These are phyloP conservation scores for Melanotaenia boesemani DNA, from an alignment of 2,797 vertebrate genomes.

Conservation along the genomic window DNA sequence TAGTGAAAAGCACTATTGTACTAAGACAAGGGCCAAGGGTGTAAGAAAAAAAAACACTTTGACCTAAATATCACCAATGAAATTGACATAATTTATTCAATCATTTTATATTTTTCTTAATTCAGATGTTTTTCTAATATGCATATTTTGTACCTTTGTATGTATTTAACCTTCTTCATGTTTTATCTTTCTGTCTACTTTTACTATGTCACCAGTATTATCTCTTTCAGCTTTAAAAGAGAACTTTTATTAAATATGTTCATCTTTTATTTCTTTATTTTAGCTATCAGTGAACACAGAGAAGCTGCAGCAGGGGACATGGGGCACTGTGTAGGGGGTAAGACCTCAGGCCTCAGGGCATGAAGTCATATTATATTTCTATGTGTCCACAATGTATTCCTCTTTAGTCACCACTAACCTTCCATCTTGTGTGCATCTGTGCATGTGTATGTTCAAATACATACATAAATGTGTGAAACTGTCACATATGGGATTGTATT, in stretches of 20 bases:
- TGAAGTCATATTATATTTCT: slow-evolving; percentile 49
- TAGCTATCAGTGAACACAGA: slow-evolving; percentile 43
- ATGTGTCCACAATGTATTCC: slow-evolving; percentile 47
- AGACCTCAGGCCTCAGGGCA: slow-evolving; percentile 63
- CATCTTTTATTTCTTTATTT: slow-evolving; percentile 28
- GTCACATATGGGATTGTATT: slow-evolving; percentile 51
- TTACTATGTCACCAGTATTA: slow-evolving; percentile 2
- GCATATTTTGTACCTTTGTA: neutral
- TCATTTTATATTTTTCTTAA: neutral
- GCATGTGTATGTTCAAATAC: slow-evolving; percentile 49
- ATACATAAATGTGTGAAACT: slow-evolving; percentile 68
- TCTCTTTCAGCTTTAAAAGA: slow-evolving; percentile 10
- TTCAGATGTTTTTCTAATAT: neutral
- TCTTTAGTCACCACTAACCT: slow-evolving; percentile 50
- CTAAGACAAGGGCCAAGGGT: too few relatives aligned
- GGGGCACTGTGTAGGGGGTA: slow-evolving; percentile 35
- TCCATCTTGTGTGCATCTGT: slow-evolving; percentile 48
- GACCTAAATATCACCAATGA: too few relatives aligned
- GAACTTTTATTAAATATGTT: slow-evolving; percentile 15
- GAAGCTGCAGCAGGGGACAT: slow-evolving; percentile 21
- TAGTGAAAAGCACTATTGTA: too few relatives aligned
- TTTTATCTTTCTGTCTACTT: neutral
- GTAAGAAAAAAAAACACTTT: too few relatives aligned
- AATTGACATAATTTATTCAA: too few relatives aligned
- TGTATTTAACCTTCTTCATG: neutral